phyloP scores from a whole-genome alignment of 2,113 vertebrate species.

The Rhinogobius similis region DNA sequence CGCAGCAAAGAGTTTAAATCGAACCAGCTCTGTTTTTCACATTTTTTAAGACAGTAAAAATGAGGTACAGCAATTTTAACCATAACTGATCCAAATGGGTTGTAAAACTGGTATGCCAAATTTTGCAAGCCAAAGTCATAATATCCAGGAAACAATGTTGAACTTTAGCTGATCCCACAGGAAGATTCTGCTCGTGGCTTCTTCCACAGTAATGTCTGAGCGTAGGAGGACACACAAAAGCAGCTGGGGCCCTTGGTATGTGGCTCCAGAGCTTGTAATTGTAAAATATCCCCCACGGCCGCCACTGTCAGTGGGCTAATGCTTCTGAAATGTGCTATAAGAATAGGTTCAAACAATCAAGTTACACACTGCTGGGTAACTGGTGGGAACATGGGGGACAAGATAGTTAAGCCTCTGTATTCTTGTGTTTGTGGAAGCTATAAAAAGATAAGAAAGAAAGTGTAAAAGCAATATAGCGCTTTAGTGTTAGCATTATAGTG shows the following conservation, averaged over 20 bases:
- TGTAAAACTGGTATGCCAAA: constrained; percentile 17
- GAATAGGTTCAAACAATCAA: not conserved
- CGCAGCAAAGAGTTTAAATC: no score
- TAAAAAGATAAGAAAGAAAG: not conserved
- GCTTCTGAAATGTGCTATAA: not conserved
- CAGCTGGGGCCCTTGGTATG: constrained; percentile 44
- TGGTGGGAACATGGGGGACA: not conserved
- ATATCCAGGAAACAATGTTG: constrained; percentile 27
- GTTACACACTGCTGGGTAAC: not conserved
- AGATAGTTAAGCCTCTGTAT: not conserved
- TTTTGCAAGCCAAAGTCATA: constrained; percentile 2
- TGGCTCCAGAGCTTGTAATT: constrained; percentile 38
- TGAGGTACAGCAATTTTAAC: no score
- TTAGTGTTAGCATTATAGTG: not conserved
- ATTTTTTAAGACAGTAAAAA: no score
- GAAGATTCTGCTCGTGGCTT: constrained; percentile 34
- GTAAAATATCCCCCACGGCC: constrained; percentile 25
- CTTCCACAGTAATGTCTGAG: constrained; percentile 34
- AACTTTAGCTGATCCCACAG: constrained; percentile 54
- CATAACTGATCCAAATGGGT: not conserved
- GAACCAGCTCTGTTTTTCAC: no score
- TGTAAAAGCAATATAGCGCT: not conserved
- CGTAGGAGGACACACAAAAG: constrained; percentile 37
- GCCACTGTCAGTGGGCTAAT: constrained; percentile 3
- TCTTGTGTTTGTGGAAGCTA: not conserved